Conservation (phyloP, 2,113 vertebrate species). For the Furnarius figulus region DNA sequence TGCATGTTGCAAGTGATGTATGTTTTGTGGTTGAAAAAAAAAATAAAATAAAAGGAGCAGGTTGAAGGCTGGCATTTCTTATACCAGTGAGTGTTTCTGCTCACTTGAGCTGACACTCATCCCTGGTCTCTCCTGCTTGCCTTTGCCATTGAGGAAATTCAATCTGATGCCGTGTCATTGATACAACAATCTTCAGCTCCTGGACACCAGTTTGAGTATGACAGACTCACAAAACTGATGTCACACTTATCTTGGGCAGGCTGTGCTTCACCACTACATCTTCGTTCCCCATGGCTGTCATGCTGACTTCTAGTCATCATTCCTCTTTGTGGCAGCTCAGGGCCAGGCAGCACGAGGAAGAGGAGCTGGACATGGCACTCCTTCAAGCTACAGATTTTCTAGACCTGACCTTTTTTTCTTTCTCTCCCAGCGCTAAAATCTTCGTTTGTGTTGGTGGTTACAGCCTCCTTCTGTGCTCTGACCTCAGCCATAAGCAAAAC, state of each 20-base stretch:
- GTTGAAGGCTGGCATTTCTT: neutral
- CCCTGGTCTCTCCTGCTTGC: neutral
- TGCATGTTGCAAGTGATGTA: neutral
- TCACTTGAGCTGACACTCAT: neutral
- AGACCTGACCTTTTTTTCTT: neutral
- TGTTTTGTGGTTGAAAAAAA: neutral
- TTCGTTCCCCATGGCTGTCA: neutral
- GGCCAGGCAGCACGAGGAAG: neutral
- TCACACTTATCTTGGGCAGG: neutral
- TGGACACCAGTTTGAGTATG: constrained; percentile 1
- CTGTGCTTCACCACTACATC: neutral
- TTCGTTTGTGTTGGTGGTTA: neutral
- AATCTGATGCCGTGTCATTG: neutral
- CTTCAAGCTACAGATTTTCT: neutral
- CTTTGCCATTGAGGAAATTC: constrained; percentile 5
- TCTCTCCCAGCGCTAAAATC: neutral
- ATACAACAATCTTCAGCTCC: neutral
- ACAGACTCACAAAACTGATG: neutral
- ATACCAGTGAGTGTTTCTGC: neutral
- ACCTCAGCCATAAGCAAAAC: fast-evolving
- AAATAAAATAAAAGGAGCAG: neutral
- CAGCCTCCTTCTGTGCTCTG: neutral
- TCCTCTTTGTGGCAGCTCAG: neutral
- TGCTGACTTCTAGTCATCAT: neutral
- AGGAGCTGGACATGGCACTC: neutral